Conservation (phyloP, 64 coral and sea anemone species). For the Actinia tenebrosa region DNA sequence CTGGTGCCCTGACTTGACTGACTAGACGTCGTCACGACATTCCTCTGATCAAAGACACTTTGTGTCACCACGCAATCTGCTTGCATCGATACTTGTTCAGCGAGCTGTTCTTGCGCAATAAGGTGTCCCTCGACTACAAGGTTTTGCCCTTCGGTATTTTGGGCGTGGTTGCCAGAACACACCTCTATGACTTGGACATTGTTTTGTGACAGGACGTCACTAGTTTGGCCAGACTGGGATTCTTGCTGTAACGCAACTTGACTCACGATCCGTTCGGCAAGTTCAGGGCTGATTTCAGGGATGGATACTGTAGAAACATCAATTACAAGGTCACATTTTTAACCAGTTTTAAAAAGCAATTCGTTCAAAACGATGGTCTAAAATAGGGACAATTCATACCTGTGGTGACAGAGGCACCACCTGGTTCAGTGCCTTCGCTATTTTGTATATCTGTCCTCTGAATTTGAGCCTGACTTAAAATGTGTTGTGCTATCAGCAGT, state of each 20-base stretch:
- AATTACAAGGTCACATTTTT: background rate
- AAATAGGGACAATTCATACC: conserved; percentile 26
- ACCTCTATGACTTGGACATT: conserved; percentile 36
- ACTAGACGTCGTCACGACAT: background rate
- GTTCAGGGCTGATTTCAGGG: conserved; percentile 67
- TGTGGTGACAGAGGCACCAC: conserved; percentile 60
- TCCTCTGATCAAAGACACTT: background rate
- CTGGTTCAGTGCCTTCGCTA: background rate
- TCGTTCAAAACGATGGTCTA: no score
- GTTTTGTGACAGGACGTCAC: background rate
- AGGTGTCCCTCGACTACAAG: conserved; percentile 8
- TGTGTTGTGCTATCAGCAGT: conserved; percentile 74
- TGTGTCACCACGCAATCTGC: background rate
- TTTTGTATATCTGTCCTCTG: conserved; percentile 6
- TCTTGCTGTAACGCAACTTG: conserved; percentile 63
- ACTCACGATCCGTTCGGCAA: conserved; percentile 75
- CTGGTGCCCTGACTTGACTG: background rate
- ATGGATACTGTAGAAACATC: conserved; percentile 37
- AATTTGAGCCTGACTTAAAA: conserved; percentile 75
- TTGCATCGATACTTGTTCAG: conserved; percentile 3
- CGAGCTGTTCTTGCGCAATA: background rate
- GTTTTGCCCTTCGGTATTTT: background rate
- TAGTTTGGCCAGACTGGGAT: background rate
- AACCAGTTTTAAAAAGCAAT: no score
- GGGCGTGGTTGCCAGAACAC: background rate